Conservation (phyloP, 2,888 invertebrate species). For the Melinaea marsaeus region DNA sequence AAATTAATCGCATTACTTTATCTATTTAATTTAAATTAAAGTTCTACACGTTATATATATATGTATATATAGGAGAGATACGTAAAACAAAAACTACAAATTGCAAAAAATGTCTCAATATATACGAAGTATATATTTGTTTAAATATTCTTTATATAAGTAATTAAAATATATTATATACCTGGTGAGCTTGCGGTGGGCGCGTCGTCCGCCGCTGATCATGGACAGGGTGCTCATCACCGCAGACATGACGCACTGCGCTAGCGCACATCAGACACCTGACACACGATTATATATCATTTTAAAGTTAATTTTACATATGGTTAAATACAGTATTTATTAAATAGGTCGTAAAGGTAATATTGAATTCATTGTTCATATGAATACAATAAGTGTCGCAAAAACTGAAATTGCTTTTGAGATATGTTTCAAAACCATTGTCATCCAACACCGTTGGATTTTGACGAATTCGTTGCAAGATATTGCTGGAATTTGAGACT, state of each 20-base stretch:
- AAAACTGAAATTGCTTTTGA: neutral
- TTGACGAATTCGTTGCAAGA: neutral
- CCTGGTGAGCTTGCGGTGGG: slow-evolving; percentile 69
- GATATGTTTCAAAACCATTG: neutral
- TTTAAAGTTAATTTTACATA: neutral
- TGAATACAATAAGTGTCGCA: neutral
- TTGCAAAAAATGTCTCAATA: too few species aligned
- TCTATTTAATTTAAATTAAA: too few species aligned
- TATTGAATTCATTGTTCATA: slow-evolving; percentile 1
- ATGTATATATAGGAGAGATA: too few species aligned
- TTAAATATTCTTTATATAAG: too few species aligned
- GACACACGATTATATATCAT: slow-evolving; percentile 18
- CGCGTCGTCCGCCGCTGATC: slow-evolving; percentile 72
- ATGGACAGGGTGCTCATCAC: slow-evolving; percentile 75
- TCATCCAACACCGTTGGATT: neutral
- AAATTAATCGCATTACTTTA: too few species aligned
- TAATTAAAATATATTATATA: slow-evolving; percentile 26
- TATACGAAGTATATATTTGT: too few species aligned
- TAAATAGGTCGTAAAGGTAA: neutral
- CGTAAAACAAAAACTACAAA: too few species aligned
- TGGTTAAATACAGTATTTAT: neutral
- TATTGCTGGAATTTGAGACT: neutral
- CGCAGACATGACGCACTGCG: slow-evolving; percentile 59
- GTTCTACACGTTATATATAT: too few species aligned
- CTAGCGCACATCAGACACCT: slow-evolving; percentile 34